Conservation (phyloP, 2,888 invertebrate genomes). For the Capitulum mitella region DNA sequence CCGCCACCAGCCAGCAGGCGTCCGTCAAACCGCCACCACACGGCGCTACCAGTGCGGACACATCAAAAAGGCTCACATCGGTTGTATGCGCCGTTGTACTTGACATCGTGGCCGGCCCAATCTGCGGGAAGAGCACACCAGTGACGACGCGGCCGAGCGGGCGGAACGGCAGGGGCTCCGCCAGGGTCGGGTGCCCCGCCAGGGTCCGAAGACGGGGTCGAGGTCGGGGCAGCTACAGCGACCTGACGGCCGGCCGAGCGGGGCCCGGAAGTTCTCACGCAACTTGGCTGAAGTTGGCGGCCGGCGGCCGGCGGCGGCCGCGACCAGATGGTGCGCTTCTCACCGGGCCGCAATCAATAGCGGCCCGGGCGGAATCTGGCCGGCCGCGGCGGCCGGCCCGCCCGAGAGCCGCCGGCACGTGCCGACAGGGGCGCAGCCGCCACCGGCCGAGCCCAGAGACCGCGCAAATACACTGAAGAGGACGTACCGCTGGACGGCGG, state of each 20-base stretch:
- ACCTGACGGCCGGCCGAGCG: not conserved
- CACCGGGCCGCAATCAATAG: not conserved
- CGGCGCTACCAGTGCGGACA: not conserved
- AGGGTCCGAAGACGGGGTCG: too few species aligned
- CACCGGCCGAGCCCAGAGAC: too few species aligned
- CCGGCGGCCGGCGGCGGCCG: not conserved
- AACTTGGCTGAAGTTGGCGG: not conserved
- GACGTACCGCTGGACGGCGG: too few species aligned
- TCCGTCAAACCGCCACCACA: not conserved
- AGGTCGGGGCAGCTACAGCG: too few species aligned
- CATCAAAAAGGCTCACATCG: not conserved
- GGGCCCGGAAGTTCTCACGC: not conserved
- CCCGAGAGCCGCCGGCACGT: not conserved
- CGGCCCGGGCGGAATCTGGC: not conserved
- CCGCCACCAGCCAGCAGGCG: not conserved
- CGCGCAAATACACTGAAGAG: too few species aligned
- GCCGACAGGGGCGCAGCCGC: not conserved
- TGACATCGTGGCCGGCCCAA: not conserved
- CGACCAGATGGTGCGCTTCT: not conserved
- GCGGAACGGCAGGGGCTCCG: too few species aligned
- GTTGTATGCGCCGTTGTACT: conserved; percentile 18
- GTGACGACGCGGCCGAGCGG: too few species aligned
- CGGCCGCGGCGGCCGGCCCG: not conserved
- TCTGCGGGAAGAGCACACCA: not conserved
- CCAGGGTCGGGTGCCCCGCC: too few species aligned